Evolutionary conservation across 2,113 vertebrate genomes (phyloP).

Genomic region (Mobula hypostoma): DNA sequence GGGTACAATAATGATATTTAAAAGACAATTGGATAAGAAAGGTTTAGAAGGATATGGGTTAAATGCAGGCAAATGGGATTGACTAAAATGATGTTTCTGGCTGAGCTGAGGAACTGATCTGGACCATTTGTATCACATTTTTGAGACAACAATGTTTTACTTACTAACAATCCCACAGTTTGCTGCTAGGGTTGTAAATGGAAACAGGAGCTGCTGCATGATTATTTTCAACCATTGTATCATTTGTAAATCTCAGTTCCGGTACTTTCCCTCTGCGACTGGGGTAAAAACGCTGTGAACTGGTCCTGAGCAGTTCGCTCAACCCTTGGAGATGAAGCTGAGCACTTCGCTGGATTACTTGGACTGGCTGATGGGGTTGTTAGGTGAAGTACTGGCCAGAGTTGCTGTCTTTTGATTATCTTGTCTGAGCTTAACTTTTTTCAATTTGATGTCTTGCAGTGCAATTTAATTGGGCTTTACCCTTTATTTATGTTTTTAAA

Average conservation of each 20-base stretch:
- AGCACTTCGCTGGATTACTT: background rate
- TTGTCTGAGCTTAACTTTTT: background rate
- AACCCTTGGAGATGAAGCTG: background rate
- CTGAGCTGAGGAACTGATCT: no score
- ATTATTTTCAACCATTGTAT: background rate
- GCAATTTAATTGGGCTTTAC: no score
- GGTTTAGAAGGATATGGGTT: no score
- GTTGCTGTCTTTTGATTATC: background rate
- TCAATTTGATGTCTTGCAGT: no score
- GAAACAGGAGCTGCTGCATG: background rate
- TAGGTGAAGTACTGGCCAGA: background rate
- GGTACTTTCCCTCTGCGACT: background rate
- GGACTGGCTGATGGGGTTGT: background rate
- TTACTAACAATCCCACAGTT: background rate
- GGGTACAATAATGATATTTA: no score
- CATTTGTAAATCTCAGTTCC: background rate
- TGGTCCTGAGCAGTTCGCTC: background rate
- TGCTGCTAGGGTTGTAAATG: background rate
- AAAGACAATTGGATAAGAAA: no score
- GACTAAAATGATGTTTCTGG: no score
- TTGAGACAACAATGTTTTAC: background rate
- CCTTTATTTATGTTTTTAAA: background rate
- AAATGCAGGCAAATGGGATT: no score
- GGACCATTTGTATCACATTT: background rate
- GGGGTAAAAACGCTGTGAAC: background rate